Base-by-base conservation (phyloP, 2,797 vertebrate genomes). In the Tapirus indicus region DNA sequence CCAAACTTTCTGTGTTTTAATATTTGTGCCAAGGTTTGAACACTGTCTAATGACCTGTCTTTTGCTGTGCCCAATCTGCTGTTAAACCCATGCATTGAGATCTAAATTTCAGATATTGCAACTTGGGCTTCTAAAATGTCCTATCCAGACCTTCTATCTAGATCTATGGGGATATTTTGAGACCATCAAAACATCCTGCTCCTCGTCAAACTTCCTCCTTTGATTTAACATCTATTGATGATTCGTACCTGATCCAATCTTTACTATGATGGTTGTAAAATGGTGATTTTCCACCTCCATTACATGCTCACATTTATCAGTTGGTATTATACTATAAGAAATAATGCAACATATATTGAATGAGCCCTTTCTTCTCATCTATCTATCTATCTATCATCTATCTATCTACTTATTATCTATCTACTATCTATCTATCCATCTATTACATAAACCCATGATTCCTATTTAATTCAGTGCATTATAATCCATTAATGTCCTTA, bases 41-140 rank as follows among this genome's bases (percentile, higher is more conserved):
- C 58, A 60, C 41, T 77, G n/a, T 78, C 62, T n/a, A 52, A 52
- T 85, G 52, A 85, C 12, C 56, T 47, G 4, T 52, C 25, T 62
- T 88, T 71, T 69, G 10, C 27, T 68, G n/a, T 52, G 41, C 78
- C n/a, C 27, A 41, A 52, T 78, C 41, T 52, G 54, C 52, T 41
- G 11, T 69, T 38, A 69, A 77, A 21, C 20, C 41, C 44, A 77
- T 27, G 14, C 60, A 52, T 52, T 69, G 29, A 78, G 69, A 85
- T 69, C 21, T 77, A 78, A 95, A 95, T 85, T 69, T 95, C 71
- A 85, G n/a, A 85, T 90, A 20, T 18, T 77, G 12, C 7, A 60
- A 32, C n/a, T 78, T 60, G 54, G 52, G n/a, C 18, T 84, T 77
- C 52, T 44, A 85, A 47, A 85, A 84, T 25, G 7, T 58, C 16